Evolutionary conservation across 2,888 invertebrate genomes (phyloP).

Genomic region (Tholera decimalis): DNA sequence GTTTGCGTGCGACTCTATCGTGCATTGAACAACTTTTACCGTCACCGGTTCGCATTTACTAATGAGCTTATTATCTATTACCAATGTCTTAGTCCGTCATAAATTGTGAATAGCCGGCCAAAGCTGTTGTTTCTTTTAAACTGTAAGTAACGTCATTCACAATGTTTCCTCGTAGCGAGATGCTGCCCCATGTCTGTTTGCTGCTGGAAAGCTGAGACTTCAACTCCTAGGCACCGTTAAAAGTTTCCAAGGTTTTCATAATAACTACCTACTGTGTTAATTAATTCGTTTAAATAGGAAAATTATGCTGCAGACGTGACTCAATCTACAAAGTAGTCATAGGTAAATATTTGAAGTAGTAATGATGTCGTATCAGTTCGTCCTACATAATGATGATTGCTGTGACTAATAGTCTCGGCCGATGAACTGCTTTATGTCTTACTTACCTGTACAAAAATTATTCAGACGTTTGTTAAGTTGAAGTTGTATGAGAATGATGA

Average conservation of each 20-base stretch:
- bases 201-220: background rate
- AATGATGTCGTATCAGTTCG: conserved; percentile 61
- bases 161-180: background rate
- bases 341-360: conserved; percentile 70
- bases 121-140: conserved; percentile 15
- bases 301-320: conserved; percentile 10
- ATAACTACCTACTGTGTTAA: background rate
- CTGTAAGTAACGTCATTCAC: background rate
- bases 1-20: conserved; percentile 68
- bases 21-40: conserved; percentile 38
- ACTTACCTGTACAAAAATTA: conserved; percentile 57
- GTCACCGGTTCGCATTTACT: conserved; percentile 31
- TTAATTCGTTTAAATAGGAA: background rate
- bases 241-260: background rate
- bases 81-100: conserved; percentile 21
- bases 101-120: background rate
- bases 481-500: conserved; percentile 54
- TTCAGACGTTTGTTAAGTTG: conserved; percentile 25
- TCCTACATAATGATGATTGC: conserved; percentile 63
- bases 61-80: conserved; percentile 38
- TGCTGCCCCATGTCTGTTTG: background rate
- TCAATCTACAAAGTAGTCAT: conserved; percentile 35
- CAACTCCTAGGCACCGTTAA: background rate
- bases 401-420: conserved; percentile 70
- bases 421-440: conserved; percentile 66